A percentile compares a stretch with the other conserved stretches of the same genome.
phyloP scores from a whole-genome alignment of 2,888 invertebrate genomes.

The Vanessa cardui region DNA sequence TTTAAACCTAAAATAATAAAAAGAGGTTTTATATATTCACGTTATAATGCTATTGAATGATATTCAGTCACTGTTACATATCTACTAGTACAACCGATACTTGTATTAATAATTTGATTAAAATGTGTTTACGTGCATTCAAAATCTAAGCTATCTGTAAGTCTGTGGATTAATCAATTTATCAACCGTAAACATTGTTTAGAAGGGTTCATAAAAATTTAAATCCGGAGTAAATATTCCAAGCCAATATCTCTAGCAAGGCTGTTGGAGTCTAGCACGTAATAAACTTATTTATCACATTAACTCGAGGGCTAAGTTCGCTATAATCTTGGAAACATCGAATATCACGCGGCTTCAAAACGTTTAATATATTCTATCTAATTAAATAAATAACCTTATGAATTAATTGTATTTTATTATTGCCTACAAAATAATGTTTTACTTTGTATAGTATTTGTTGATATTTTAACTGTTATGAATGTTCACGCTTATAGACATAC shows the following conservation, averaged over 20 bases:
- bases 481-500: too few relatives aligned
- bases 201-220: background rate
- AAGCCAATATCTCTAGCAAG: constrained; percentile 9
- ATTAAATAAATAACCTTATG: too few relatives aligned
- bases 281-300: constrained; percentile 25
- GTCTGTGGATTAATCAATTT: background rate
- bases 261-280: constrained; percentile 11
- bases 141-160: background rate
- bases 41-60: too few relatives aligned
- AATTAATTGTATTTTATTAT: too few relatives aligned
- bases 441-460: too few relatives aligned
- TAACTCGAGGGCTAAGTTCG: constrained; percentile 8
- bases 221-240: background rate
- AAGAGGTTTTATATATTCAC: too few relatives aligned
- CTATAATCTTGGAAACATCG: background rate
- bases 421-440: too few relatives aligned
- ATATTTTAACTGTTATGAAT: too few relatives aligned
- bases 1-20: too few relatives aligned
- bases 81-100: too few relatives aligned
- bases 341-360: background rate
- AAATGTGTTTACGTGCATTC: background rate
- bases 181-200: background rate
- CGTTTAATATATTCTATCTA: background rate
- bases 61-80: too few relatives aligned
- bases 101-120: background rate